Conservation (phyloP, 2,888 invertebrate genomes). For the Cataglyphis rosenhaueri region DNA sequence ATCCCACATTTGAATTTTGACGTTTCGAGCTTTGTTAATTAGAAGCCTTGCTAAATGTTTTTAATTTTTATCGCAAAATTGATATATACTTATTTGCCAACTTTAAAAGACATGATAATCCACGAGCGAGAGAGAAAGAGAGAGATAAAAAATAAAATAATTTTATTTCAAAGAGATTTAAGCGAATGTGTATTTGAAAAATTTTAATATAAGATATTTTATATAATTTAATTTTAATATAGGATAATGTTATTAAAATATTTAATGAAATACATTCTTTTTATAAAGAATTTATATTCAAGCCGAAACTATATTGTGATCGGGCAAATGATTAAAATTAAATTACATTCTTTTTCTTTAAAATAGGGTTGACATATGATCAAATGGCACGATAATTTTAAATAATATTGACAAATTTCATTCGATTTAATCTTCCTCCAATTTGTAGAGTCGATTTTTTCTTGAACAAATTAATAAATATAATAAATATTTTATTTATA, state of each 20-base stretch:
- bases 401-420: constrained; percentile 20
- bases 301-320: neutral
- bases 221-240: neutral
- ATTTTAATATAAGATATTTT: neutral
- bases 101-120: neutral
- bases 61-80: neutral
- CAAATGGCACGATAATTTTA: neutral
- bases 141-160: neutral
- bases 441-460: neutral
- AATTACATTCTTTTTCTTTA: neutral
- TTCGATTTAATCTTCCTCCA: neutral
- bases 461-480: neutral
- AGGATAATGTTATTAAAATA: neutral
- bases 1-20: constrained; percentile 39
- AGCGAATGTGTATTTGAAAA: neutral
- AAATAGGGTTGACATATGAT: neutral
- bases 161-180: neutral
- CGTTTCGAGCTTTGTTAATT: constrained; percentile 7
- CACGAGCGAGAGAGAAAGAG: neutral
- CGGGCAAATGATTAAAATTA: constrained; percentile 21
- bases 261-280: neutral
- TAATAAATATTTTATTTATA: no score
- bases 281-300: constrained; percentile 15
- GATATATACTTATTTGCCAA: neutral
- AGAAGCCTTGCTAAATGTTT: neutral